A percentile compares a stretch with the other conserved stretches of the same genome.
These are phyloP conservation scores for Colinus virginianus DNA, from an alignment of 2,113 vertebrate genomes.

Conservation along the genomic window DNA sequence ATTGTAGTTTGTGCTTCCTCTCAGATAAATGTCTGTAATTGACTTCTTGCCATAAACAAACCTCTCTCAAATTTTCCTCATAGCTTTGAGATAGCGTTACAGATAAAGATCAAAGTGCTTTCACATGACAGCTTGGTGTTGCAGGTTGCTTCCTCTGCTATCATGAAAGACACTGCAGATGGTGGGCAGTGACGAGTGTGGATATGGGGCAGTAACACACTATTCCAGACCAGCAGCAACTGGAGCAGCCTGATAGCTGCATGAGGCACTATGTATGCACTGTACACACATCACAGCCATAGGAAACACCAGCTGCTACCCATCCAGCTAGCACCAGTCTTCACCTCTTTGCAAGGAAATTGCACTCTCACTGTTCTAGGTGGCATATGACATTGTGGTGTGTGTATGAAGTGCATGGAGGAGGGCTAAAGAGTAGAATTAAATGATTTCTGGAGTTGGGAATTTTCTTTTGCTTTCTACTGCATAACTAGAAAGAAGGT, in stretches of 20 bases:
- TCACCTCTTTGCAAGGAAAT: not conserved
- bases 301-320: not conserved
- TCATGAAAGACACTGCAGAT: not conserved
- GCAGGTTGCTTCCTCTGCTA: not conserved
- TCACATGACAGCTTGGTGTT: not conserved
- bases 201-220: not conserved
- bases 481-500: not conserved
- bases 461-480: not conserved
- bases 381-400: rapidly evolving
- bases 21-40: not conserved
- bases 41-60: not conserved
- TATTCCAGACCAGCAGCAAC: not conserved
- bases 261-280: not conserved
- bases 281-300: not conserved
- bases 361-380: not conserved
- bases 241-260: not conserved
- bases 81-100: conserved; percentile 5
- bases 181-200: not conserved
- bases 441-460: not conserved
- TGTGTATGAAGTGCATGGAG: not conserved
- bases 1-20: not conserved
- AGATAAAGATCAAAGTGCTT: conserved; percentile 37
- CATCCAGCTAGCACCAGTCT: not conserved
- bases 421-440: not conserved
- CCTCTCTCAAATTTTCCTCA: conserved; percentile 16